Percentiles rank a stretch among this genome's conserved stretches.
These are phyloP conservation scores for Bombus consobrinus DNA, from an alignment of 1,140 invertebrate species.

Conservation along the genomic window DNA sequence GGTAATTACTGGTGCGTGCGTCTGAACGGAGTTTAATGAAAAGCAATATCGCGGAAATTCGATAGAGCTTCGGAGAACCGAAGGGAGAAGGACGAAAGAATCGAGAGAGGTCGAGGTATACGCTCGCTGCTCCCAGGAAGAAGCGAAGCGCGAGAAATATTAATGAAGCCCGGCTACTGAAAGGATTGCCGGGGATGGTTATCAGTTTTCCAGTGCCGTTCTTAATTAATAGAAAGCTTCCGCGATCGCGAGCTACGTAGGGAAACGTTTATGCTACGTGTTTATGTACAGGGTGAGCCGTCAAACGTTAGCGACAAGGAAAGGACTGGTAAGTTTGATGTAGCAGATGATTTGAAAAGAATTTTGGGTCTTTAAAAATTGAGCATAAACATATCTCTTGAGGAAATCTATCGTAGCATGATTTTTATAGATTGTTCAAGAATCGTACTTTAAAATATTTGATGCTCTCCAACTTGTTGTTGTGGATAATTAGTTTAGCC, in stretches of 20 bases:
- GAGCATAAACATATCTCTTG: too few species aligned
- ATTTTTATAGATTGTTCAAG: too few species aligned
- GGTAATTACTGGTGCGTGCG: slow-evolving; percentile 59
- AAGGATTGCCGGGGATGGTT: slow-evolving; percentile 39
- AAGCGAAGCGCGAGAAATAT: slow-evolving; percentile 64
- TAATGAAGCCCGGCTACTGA: slow-evolving; percentile 56
- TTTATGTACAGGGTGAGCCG: neutral
- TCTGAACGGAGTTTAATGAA: slow-evolving; percentile 64
- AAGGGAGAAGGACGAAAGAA: neutral
- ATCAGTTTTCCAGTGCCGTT: slow-evolving; percentile 48
- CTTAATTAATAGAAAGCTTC: slow-evolving; percentile 55
- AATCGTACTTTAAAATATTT: too few species aligned
- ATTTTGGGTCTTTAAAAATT: too few species aligned
- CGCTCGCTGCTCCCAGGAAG: slow-evolving; percentile 24
- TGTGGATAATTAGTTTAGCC: too few species aligned
- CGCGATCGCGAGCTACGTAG: slow-evolving; percentile 10
- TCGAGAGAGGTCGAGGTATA: neutral
- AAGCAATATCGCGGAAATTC: slow-evolving; percentile 64
- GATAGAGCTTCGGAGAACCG: slow-evolving; percentile 29
- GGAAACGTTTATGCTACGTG: neutral
- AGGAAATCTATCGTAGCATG: too few species aligned
- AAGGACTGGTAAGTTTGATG: neutral
- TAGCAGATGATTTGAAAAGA: neutral
- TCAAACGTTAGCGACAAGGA: neutral
- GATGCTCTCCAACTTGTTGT: too few species aligned